Evolutionary conservation across 2,113 vertebrate species (phyloP).

Genomic region (Leucoraja erinaceus): DNA sequence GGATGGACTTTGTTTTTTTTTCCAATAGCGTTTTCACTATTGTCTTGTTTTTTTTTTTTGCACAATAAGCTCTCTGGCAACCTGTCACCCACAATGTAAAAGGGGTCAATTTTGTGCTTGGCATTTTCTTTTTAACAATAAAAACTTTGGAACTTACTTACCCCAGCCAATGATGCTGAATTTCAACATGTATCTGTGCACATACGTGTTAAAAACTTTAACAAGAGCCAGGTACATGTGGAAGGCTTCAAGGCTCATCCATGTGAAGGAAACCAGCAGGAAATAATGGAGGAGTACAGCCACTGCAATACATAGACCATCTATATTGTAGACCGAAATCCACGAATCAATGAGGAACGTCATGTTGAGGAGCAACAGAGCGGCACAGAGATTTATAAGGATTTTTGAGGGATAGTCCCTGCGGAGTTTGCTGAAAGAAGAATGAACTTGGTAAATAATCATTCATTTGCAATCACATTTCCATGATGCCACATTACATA

Average conservation of each 20-base stretch:
- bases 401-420: slow-evolving; percentile 93
- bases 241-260: slow-evolving; percentile 93
- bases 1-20: too few relatives aligned
- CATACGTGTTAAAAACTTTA: slow-evolving; percentile 83
- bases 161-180: slow-evolving; percentile 85
- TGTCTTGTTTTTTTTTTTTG: too few relatives aligned
- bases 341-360: slow-evolving; percentile 81
- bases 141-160: slow-evolving; percentile 53
- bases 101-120: neutral
- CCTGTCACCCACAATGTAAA: too few relatives aligned
- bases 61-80: too few relatives aligned
- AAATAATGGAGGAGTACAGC: slow-evolving; percentile 94
- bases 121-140: neutral
- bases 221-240: slow-evolving; percentile 95
- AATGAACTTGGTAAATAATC: slow-evolving; percentile 58
- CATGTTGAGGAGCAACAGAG: slow-evolving; percentile 79
- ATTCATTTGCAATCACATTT: neutral
- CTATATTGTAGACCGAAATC: slow-evolving; percentile 65
- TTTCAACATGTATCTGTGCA: slow-evolving; percentile 87
- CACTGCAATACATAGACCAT: slow-evolving; percentile 74
- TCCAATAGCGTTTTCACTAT: too few relatives aligned
- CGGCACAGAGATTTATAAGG: slow-evolving; percentile 81
- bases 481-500: neutral
- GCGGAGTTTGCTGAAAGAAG: slow-evolving; percentile 72
- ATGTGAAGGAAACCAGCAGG: slow-evolving; percentile 86